Evolutionary conservation across 2,888 invertebrate species (phyloP).

Genomic region (Dioctria linearis): DNA sequence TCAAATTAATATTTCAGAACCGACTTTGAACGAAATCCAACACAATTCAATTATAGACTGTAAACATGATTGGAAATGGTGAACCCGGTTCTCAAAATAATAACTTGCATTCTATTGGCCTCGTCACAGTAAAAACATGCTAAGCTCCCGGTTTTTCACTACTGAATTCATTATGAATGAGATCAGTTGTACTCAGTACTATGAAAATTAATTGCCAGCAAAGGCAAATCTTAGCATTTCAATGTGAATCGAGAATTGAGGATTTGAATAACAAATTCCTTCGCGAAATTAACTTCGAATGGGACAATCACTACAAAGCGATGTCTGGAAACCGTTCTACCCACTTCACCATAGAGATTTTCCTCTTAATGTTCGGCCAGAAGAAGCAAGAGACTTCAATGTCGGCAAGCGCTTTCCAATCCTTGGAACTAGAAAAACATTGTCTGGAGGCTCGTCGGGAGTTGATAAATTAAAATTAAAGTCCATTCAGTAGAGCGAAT

Average conservation of each 20-base stretch:
- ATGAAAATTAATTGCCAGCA: slow-evolving; percentile 28
- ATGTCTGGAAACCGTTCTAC: slow-evolving; percentile 4
- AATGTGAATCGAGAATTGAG: not conserved
- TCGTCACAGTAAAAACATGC: too few relatives aligned
- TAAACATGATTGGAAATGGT: too few relatives aligned
- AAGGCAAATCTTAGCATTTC: slow-evolving; percentile 19
- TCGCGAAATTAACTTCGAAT: slow-evolving; percentile 53
- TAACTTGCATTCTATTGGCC: too few relatives aligned
- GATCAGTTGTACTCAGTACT: not conserved
- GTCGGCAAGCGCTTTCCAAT: not conserved
- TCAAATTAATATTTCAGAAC: too few relatives aligned
- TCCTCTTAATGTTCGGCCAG: not conserved
- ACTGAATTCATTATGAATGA: slow-evolving; percentile 2
- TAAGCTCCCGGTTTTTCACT: not conserved
- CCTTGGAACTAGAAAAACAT: slow-evolving; percentile 20
- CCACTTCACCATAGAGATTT: not conserved
- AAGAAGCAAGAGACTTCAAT: not conserved
- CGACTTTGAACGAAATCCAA: too few relatives aligned
- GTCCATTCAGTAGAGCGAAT: slow-evolving; percentile 14
- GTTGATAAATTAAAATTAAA: slow-evolving; percentile 53
- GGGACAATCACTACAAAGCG: slow-evolving; percentile 30
- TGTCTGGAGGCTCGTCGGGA: slow-evolving; percentile 19
- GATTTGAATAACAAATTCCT: slow-evolving; percentile 53
- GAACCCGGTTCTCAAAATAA: too few relatives aligned
- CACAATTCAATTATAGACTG: too few relatives aligned